Conservation (phyloP, 2,797 vertebrate genomes). For the Pteropus rufus region DNA sequence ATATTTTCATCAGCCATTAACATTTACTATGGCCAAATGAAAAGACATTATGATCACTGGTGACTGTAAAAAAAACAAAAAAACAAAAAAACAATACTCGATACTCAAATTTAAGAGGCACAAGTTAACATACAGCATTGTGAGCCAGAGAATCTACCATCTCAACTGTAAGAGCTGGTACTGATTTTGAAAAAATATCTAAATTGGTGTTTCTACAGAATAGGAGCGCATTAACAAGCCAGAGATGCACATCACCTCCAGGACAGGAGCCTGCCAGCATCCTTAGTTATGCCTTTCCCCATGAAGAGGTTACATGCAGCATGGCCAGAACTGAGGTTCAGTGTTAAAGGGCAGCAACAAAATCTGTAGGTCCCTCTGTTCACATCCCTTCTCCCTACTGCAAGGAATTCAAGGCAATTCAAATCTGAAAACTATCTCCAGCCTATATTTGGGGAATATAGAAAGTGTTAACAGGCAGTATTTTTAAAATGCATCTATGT, state of each 20-base stretch:
- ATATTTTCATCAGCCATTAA: not conserved
- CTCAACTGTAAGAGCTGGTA: not conserved
- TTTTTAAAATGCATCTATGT: not conserved
- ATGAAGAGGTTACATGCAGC: rapidly evolving
- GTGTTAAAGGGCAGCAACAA: not conserved
- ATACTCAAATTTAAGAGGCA: not conserved
- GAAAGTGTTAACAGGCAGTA: not conserved
- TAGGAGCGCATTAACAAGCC: not conserved
- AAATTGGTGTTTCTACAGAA: not conserved
- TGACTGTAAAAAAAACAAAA: not conserved
- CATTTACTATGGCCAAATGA: not conserved
- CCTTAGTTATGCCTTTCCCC: not conserved
- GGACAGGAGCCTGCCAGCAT: rapidly evolving
- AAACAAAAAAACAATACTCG: not conserved
- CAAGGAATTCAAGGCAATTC: not conserved
- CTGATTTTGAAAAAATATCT: not conserved
- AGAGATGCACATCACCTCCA: rapidly evolving
- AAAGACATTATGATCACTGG: not conserved
- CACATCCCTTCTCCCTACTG: not conserved
- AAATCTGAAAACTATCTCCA: not conserved
- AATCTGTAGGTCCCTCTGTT: not conserved
- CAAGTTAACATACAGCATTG: not conserved
- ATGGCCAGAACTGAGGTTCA: not conserved
- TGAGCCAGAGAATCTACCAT: not conserved
- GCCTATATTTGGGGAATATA: not conserved